A percentile compares a stretch with the other conserved stretches of the same genome.
Evolutionary conservation across 2,113 vertebrate genomes (phyloP).

Genomic region (Varanus komodoensis): DNA sequence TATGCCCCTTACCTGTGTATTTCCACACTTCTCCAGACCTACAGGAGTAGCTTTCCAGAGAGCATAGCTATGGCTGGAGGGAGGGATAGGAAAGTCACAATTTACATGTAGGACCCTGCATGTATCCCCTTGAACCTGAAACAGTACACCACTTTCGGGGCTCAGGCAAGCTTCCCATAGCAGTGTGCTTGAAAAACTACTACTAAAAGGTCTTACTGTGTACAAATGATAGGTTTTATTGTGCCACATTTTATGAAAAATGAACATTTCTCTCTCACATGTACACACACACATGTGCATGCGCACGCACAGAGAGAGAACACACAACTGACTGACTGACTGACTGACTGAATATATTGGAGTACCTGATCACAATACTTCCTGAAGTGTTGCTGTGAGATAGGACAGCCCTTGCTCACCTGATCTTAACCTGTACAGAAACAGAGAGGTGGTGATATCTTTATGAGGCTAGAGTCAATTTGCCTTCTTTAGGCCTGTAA

Average conservation of each 20-base stretch:
- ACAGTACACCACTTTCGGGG: background rate
- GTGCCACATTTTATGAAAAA: background rate
- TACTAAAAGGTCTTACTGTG: background rate
- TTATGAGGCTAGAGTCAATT: background rate
- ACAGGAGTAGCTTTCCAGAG: background rate
- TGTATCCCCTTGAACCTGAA: background rate
- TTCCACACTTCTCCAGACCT: background rate
- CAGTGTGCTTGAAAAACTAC: background rate
- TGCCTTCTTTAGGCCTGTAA: background rate
- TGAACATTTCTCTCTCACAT: no score
- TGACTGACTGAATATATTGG: background rate
- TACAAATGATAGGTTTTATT: background rate
- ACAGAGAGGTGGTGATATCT: background rate
- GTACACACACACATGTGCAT: no score
- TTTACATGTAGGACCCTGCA: background rate
- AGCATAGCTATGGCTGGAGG: rapidly evolving
- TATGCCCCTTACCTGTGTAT: background rate
- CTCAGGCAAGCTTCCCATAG: background rate
- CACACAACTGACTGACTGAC: no score
- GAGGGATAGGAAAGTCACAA: background rate
- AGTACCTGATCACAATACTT: background rate
- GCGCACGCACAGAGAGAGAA: no score
- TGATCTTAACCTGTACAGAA: background rate
- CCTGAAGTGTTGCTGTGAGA: no score
- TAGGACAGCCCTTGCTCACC: background rate